These are phyloP conservation scores for Manis javanica DNA, from an alignment of 2,797 vertebrate genomes.

Conservation along the genomic window DNA sequence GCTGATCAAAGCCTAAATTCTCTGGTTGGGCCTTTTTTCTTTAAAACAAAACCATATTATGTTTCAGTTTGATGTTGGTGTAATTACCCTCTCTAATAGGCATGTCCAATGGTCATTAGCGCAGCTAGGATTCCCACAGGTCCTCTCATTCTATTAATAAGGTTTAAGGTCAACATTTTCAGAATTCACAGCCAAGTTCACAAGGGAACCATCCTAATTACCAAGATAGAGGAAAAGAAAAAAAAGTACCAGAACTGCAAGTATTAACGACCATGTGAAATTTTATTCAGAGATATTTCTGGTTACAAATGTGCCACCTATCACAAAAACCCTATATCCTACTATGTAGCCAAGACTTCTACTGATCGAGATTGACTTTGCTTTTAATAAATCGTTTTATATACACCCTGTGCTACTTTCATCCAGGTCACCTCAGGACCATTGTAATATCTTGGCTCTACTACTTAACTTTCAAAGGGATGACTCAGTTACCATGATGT, in stretches of 20 bases:
- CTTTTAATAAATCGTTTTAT: constrained; percentile 40
- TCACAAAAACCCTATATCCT: constrained; percentile 18
- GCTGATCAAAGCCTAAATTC: constrained; percentile 54
- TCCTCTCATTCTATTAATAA: constrained; percentile 2
- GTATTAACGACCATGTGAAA: not conserved
- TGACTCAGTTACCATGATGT: constrained; percentile 73
- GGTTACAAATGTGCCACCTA: not conserved
- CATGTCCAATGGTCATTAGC: not conserved
- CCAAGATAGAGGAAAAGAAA: not conserved
- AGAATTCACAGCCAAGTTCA: constrained; percentile 27
- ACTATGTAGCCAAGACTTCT: not conserved
- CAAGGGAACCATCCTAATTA: constrained; percentile 51
- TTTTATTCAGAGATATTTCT: constrained; percentile 53
- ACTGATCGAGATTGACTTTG: not conserved
- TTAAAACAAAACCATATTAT: not conserved
- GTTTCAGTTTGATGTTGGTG: not conserved
- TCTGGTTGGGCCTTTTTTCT: not conserved
- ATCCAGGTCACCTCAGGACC: constrained; percentile 54
- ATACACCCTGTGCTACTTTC: constrained; percentile 9
- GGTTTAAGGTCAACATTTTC: constrained; percentile 56
- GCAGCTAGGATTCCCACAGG: constrained; percentile 34
- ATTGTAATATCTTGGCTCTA: constrained; percentile 57
- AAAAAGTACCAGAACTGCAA: constrained; percentile 3
- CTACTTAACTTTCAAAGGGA: constrained; percentile 71
- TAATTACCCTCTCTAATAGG: constrained; percentile 58